Base-by-base conservation (phyloP, 2,888 invertebrate species). In the Polylopha cassiicola region DNA sequence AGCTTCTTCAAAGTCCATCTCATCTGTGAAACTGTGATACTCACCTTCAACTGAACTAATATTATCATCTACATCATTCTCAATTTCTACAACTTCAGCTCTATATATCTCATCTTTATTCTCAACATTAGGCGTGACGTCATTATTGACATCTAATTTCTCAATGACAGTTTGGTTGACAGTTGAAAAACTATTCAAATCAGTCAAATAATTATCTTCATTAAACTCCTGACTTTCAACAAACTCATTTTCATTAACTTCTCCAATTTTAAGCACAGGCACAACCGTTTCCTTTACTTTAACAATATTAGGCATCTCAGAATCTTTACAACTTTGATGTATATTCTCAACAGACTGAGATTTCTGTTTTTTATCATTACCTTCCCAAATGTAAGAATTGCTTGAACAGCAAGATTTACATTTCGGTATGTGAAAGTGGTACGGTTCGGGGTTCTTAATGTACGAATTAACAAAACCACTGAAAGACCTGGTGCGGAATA, bases 11-110 rank as follows among this genome's bases (percentile, higher is more conserved):
- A 76, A 73, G 44, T 77, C 68, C 47, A 69, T 54, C 10, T 71
- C 75, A 3, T 80, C 82, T 24, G 68, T 69, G 29, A 86, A 86
- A 45, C 85, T 86, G n/a, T 77, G 77, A 47, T 86, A 86, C 50
- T 81, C 84, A 0, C 86, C 86, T 57, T 79, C 79, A n/a, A 48
- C 51, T 0, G 73, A 61, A 8, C 73, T 72, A 9, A 61, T 55
- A 16, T 50, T 56, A 14, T 58, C 52, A 36, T 65, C 59, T 2
- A 47, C 64, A 5, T 43, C 48, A 1, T 39, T 13, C 22, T 58
- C 58, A 11, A 57, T 37, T 15, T 39, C 43, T 1, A 49, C 57
- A 23, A 42, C 46, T 39, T 66, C 62, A 3, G 67, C 70, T 49
- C 58, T 60, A 22, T 52, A 59, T 5, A 57, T 24, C 10, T 38